Base-by-base conservation (phyloP, 2,797 vertebrate species). In the Odontamblyopus rebecca region DNA sequence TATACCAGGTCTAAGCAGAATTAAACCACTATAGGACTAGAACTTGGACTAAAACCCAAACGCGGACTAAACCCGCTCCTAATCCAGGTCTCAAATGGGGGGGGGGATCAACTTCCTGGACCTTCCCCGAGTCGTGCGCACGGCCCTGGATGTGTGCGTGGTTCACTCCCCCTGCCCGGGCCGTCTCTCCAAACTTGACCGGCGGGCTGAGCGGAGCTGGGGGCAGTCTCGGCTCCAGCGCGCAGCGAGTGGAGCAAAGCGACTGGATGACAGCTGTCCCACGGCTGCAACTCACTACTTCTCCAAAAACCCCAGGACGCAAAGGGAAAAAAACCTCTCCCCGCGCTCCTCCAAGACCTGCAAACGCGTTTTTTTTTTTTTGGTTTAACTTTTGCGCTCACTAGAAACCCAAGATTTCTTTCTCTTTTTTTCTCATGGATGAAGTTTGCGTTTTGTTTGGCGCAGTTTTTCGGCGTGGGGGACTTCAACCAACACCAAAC, bases 381-480 rank as follows among this genome's bases (percentile, higher is more conserved):
- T 23, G 0, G 23, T 23, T 23, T 23, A 23, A 23, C 23, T 23
- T 23, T 23, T 23, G 23, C 23, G 23, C 23, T 23, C 35, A 38
- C 7, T 38, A 87, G 89, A 85, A 84, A 84, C 83, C 88, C 86
- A 73, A 81, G 80, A 84, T 88, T 82, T 77, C 83, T 70, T 78
- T 62, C 56, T 82, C 86, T 80, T 87, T 77, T 85, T 91, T 89
- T 23, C 23, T 23, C 90, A 93, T 92, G 93, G 92, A 92, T 92
- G 89, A 90, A 88, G 75, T 90, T 90, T 64, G 35, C 32, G 90
- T 87, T 89, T 90, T 79, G 89, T 82, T 90, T 77, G 82, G 70
- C 89, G 89, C 91, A 92, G 88, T 89, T 89, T 89, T 91, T 85
- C 83, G 81, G 86, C 85, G 81, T 85, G 87, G 92, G 91, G 89